Evolutionary conservation across 2,888 invertebrate genomes (phyloP).

Genomic region (Cepaea hortensis): DNA sequence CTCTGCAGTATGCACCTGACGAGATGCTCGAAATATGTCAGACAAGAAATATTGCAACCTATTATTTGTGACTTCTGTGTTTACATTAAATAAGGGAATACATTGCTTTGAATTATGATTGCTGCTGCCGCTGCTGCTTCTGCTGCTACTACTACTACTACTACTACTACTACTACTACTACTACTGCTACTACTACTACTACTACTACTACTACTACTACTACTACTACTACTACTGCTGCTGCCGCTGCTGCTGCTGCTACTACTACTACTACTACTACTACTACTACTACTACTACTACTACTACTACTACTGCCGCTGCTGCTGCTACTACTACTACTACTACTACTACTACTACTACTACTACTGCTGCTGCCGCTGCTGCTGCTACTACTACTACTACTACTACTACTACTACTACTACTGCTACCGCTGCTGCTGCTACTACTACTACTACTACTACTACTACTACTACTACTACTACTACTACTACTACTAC

Average conservation of each 20-base stretch:
- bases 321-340: not conserved
- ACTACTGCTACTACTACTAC: conserved; percentile 11
- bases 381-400: conserved; percentile 2
- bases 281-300: not conserved
- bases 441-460: conserved; percentile 23
- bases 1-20: no score
- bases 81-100: no score
- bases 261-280: not conserved
- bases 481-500: conserved; percentile 8
- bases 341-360: not conserved
- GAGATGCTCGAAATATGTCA: no score
- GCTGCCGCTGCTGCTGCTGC: not conserved
- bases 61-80: no score
- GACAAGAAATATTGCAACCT: no score
- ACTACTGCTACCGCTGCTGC: conserved; percentile 28
- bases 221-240: not conserved
- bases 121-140: not conserved
- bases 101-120: not conserved
- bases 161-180: conserved; percentile 6
- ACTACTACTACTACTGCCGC: not conserved
- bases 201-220: not conserved
- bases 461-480: conserved; percentile 19
- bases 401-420: conserved; percentile 20
- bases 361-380: not conserved
- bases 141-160: conserved; percentile 16